Evolutionary conservation across 30 jellyfish, hydroid and myxozoan species (phyloP).

Genomic region (Turritopsis dohrnii): DNA sequence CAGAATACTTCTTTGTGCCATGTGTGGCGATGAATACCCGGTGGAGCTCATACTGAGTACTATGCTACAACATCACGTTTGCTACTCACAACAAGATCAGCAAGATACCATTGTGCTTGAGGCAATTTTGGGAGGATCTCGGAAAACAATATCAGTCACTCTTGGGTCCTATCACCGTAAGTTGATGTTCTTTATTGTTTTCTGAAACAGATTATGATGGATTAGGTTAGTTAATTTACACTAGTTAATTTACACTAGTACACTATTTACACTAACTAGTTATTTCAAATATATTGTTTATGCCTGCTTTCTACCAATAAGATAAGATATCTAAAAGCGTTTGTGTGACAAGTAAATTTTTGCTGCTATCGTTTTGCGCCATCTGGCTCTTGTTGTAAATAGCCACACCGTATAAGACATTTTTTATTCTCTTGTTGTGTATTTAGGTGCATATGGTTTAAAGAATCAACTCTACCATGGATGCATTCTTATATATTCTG

Average conservation of each 20-base stretch:
- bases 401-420: too few species aligned
- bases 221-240: too few species aligned
- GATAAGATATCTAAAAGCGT: too few species aligned
- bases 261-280: too few species aligned
- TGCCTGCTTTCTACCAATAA: too few species aligned
- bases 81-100: constrained; percentile 72
- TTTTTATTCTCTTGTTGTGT: neutral
- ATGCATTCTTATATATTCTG: constrained; percentile 83
- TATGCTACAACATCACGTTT: constrained; percentile 80
- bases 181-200: constrained; percentile 29
- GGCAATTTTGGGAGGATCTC: constrained; percentile 82
- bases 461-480: constrained; percentile 77
- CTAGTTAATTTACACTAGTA: too few species aligned
- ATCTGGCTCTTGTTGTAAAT: too few species aligned
- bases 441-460: constrained; percentile 82
- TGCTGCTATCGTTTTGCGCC: too few species aligned
- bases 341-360: too few species aligned
- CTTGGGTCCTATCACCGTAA: constrained; percentile 94
- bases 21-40: constrained; percentile 99
- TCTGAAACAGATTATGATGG: too few species aligned
- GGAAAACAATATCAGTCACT: constrained; percentile 77
- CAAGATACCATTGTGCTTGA: constrained; percentile 94
- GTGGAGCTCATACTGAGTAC: constrained; percentile 96
- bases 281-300: too few species aligned
- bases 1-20: constrained; percentile 94